phyloP scores from a whole-genome alignment of 2,888 invertebrate genomes.

The Cecidostiba fungosa region DNA sequence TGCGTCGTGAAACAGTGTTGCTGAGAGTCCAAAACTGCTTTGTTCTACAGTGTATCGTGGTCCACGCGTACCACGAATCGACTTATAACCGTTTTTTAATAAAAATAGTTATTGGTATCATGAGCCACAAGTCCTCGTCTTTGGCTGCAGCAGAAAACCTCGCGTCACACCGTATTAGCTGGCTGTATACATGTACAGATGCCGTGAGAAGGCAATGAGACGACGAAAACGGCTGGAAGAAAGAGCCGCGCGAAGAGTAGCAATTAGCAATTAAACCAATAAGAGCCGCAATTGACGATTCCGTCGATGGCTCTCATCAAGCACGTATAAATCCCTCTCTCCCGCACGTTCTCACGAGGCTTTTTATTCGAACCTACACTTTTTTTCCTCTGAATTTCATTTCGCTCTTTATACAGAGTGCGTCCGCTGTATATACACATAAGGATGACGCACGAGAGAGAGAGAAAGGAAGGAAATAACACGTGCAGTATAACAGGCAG shows the following conservation, averaged over 20 bases:
- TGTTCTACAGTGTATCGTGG: too few species aligned
- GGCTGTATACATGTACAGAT: not conserved
- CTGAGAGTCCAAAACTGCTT: too few species aligned
- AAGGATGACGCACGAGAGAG: not conserved
- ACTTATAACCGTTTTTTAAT: too few species aligned
- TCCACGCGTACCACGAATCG: too few species aligned
- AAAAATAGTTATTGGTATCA: too few species aligned
- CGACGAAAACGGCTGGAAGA: slow-evolving; percentile 54
- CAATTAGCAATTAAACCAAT: slow-evolving; percentile 79
- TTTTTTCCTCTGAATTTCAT: slow-evolving; percentile 24
- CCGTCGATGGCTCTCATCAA: slow-evolving; percentile 71
- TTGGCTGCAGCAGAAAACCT: not conserved
- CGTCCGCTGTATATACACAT: not conserved
- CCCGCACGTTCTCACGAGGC: slow-evolving; percentile 55
- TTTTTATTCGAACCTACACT: not conserved
- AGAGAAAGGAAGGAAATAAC: slow-evolving; percentile 25
- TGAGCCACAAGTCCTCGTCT: too few species aligned
- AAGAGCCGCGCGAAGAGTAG: slow-evolving; percentile 67
- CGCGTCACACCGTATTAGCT: slow-evolving; percentile 30
- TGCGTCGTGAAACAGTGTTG: too few species aligned
- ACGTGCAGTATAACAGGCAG: not conserved
- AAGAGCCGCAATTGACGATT: slow-evolving; percentile 77
- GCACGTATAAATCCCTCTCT: not conserved
- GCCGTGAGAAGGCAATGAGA: slow-evolving; percentile 51
- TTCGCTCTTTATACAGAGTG: not conserved